These are phyloP conservation scores for Magallana nippona DNA, from an alignment of 2,888 invertebrate species.

Conservation along the genomic window DNA sequence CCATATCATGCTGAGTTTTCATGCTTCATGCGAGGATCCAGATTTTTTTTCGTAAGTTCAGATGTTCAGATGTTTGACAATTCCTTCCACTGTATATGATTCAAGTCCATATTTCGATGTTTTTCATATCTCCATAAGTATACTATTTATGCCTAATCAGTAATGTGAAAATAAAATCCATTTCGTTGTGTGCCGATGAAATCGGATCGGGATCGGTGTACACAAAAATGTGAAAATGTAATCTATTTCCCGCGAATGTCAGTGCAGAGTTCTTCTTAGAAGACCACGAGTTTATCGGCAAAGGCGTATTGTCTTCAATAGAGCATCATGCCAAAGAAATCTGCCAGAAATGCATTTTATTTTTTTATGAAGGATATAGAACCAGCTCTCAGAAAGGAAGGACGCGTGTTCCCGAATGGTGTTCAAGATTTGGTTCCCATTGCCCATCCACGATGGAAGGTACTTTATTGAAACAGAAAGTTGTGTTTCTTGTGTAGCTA, in stretches of 20 bases:
- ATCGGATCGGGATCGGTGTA: conserved; percentile 8
- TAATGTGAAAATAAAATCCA: no score
- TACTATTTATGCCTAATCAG: no score
- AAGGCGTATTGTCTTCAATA: neutral
- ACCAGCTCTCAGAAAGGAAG: conserved; percentile 64
- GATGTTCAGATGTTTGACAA: no score
- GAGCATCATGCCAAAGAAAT: conserved; percentile 70
- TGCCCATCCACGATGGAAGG: conserved; percentile 73
- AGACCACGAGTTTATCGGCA: neutral
- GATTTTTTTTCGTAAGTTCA: no score
- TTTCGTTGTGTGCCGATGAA: no score
- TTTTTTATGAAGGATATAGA: conserved; percentile 73
- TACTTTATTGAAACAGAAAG: no score
- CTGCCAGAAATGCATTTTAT: conserved; percentile 70
- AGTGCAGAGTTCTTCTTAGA: neutral
- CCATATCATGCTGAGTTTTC: no score
- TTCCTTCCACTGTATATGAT: no score
- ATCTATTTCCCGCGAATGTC: conserved; percentile 9
- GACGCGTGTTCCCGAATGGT: conserved; percentile 70
- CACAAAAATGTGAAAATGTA: neutral
- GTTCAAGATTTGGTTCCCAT: conserved; percentile 71
- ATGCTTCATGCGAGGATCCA: no score
- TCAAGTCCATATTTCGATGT: no score
- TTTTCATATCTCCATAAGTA: no score
- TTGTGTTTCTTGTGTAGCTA: no score